These are phyloP conservation scores for Merops nubicus DNA, from an alignment of 2,113 vertebrate genomes.

Conservation along the genomic window DNA sequence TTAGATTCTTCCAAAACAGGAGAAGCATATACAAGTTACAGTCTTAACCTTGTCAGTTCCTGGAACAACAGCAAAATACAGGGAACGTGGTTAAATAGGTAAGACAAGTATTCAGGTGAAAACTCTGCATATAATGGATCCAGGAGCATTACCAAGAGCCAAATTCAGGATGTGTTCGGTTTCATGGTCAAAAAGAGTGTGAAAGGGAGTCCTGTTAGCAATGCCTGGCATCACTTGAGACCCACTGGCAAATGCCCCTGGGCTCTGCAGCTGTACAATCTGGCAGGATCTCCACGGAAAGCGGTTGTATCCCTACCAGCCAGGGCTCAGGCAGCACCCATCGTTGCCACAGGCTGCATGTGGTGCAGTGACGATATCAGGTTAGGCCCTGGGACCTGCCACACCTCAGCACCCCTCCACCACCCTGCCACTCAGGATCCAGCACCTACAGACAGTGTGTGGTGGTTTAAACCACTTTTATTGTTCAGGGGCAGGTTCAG, in stretches of 20 bases:
- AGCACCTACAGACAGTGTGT: no score
- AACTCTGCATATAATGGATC: accelerated
- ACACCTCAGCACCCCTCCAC: neutral
- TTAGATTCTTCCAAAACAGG: neutral
- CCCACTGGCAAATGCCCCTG: accelerated
- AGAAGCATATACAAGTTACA: neutral
- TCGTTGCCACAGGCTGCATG: neutral
- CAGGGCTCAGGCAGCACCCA: neutral
- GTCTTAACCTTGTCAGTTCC: neutral
- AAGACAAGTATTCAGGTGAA: neutral
- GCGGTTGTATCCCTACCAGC: accelerated
- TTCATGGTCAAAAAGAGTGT: neutral
- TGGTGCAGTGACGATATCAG: neutral
- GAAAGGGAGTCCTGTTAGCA: neutral
- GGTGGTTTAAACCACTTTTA: no score
- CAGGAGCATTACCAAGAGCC: neutral
- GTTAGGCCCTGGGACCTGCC: neutral
- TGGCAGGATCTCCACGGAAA: accelerated
- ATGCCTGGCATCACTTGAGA: accelerated
- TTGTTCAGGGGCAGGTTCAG: no score
- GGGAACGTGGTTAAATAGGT: no score
- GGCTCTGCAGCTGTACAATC: accelerated
- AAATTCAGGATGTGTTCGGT: neutral
- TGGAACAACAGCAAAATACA: neutral
- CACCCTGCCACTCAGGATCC: no score